A percentile compares a stretch with the other conserved stretches of the same genome.
phyloP scores from a whole-genome alignment of 2,113 vertebrate genomes.

The Corvus hawaiiensis region DNA sequence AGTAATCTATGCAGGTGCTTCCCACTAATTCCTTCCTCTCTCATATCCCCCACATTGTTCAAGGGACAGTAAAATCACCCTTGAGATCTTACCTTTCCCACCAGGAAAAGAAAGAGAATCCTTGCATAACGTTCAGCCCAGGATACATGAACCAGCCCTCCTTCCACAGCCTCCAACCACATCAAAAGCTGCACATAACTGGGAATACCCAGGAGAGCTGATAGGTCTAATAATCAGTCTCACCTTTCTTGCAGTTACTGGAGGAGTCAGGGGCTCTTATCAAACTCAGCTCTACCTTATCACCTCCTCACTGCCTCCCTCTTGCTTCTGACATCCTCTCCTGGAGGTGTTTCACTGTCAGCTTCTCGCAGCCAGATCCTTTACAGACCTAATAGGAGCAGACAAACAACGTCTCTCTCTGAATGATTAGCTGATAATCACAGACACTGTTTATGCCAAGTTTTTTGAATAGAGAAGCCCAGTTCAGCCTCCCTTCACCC shows the following conservation, averaged over 20 bases:
- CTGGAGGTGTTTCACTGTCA: slow-evolving; percentile 9
- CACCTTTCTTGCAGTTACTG: background rate
- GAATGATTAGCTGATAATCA: slow-evolving; percentile 63
- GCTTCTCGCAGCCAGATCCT: background rate
- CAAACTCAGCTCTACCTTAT: background rate
- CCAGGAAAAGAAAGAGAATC: background rate
- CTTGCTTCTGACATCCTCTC: background rate
- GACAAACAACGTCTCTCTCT: slow-evolving; percentile 16
- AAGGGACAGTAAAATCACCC: background rate
- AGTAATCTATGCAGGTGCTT: background rate
- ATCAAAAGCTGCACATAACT: background rate
- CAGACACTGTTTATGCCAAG: slow-evolving; percentile 8
- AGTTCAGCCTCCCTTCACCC: slow-evolving; percentile 6
- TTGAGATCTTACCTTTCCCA: background rate
- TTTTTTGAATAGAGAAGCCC: slow-evolving; percentile 2
- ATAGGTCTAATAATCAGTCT: background rate
- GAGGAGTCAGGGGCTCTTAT: background rate
- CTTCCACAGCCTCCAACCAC: background rate
- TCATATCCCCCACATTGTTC: background rate
- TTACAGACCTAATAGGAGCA: slow-evolving; percentile 4
- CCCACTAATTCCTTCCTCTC: background rate
- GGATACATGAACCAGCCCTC: background rate
- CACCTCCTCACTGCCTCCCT: background rate
- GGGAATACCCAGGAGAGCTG: background rate
- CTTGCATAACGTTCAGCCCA: background rate